These are phyloP conservation scores for Aplysina aerophoba DNA, from an alignment of 37 sponge, comb jelly and placozoan species.

Conservation along the genomic window DNA sequence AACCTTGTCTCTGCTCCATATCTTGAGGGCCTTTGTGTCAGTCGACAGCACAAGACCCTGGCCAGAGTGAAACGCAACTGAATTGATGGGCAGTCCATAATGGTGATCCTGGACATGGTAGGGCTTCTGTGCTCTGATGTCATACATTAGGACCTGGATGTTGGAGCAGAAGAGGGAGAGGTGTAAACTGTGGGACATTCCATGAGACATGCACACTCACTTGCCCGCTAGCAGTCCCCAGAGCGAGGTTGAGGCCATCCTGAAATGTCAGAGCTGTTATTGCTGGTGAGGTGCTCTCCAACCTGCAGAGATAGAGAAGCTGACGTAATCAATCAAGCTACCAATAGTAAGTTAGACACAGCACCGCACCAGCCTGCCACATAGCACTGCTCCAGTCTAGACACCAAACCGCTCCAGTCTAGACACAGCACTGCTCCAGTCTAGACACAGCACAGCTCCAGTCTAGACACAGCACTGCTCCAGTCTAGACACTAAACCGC, in stretches of 20 bases:
- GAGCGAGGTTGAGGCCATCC: constrained; percentile 79
- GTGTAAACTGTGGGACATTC: no score
- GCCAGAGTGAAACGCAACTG: constrained; percentile 65
- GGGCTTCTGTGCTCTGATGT: constrained; percentile 80
- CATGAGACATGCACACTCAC: constrained; percentile 26
- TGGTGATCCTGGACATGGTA: constrained; percentile 86
- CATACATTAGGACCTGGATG: constrained; percentile 89
- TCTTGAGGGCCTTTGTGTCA: constrained; percentile 80
- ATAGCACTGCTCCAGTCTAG: no score
- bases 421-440: no score
- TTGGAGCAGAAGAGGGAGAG: no score
- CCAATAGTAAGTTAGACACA: neutral
- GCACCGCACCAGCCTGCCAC: no score
- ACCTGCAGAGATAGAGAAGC: neutral
- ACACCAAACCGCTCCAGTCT: no score
- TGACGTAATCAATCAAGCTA: neutral
- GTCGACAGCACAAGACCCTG: constrained; percentile 83
- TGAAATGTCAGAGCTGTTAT: constrained; percentile 80
- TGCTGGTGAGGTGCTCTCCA: constrained; percentile 8
- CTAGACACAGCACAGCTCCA: no score
- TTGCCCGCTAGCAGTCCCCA: constrained; percentile 88
- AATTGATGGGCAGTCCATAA: constrained; percentile 86
- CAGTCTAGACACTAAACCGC: no score
- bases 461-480: no score
- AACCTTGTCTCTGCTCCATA: constrained; percentile 86